Percentiles rank a stretch among this genome's conserved stretches.
phyloP scores from a whole-genome alignment of 2,113 vertebrate species.

The Promerops cafer region DNA sequence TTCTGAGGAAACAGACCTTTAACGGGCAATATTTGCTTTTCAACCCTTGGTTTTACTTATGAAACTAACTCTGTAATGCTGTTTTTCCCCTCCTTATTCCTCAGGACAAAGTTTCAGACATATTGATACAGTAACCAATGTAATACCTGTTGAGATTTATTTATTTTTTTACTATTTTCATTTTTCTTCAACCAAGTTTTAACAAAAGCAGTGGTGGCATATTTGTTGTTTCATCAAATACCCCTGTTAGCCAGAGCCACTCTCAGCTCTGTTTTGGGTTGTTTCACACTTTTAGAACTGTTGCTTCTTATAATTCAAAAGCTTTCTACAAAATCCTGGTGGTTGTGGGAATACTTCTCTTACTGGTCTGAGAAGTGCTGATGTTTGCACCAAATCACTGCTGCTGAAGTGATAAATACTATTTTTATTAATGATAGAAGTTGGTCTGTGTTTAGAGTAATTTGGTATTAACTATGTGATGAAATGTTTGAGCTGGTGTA shows the following conservation, averaged over 20 bases:
- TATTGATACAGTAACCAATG: neutral
- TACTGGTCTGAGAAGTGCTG: neutral
- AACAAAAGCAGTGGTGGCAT: neutral
- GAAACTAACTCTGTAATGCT: neutral
- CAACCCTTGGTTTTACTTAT: neutral
- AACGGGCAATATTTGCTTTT: neutral
- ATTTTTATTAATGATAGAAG: neutral
- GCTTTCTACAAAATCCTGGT: neutral
- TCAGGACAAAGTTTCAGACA: neutral
- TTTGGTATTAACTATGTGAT: neutral
- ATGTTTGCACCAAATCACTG: neutral
- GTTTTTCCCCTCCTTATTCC: neutral
- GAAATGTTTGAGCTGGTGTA: neutral
- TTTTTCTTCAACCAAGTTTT: neutral
- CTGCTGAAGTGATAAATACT: neutral
- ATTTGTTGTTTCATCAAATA: neutral
- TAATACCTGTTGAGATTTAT: neutral
- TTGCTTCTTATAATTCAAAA: neutral
- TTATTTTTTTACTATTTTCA: neutral
- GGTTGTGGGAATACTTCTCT: neutral
- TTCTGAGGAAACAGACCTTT: neutral
- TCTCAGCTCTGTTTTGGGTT: neutral
- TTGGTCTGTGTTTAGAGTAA: neutral
- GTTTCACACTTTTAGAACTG: neutral
- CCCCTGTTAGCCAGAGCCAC: neutral